Evolutionary conservation across 2,797 vertebrate species (phyloP).

Genomic region (Bucorvus abyssinicus): DNA sequence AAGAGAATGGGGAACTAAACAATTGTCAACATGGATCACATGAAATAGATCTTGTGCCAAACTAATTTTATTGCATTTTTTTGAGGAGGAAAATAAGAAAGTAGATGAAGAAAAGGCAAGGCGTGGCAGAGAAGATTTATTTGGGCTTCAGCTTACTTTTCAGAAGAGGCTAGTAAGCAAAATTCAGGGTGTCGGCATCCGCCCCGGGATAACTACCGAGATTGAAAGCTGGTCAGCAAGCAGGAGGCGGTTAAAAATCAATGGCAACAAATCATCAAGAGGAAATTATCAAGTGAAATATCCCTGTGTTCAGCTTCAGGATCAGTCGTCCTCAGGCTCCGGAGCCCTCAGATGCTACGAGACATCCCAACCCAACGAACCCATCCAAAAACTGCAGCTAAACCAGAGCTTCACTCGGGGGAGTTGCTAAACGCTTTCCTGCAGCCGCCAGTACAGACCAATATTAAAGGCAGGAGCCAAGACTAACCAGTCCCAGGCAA

Average conservation of each 20-base stretch:
- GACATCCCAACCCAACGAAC: background rate
- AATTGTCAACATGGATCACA: conserved; percentile 2
- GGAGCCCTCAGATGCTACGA: background rate
- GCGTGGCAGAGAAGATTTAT: background rate
- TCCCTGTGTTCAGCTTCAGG: background rate
- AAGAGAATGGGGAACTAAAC: conserved; percentile 15
- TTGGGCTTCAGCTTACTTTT: background rate
- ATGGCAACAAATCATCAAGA: background rate
- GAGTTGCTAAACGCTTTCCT: background rate
- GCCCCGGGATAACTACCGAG: background rate
- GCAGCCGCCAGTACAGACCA: background rate
- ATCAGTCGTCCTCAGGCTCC: background rate
- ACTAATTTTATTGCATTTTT: background rate
- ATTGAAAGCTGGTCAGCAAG: background rate
- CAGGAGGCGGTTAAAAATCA: background rate
- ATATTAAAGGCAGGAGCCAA: background rate
- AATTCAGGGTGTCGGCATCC: background rate
- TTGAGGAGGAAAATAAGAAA: conserved; percentile 14
- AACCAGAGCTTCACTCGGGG: background rate
- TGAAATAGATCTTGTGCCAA: conserved; percentile 21
- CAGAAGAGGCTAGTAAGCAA: conserved; percentile 41
- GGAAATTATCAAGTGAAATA: background rate
- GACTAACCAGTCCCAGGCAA: background rate
- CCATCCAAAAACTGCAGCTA: background rate
- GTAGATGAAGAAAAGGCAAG: background rate